These are phyloP conservation scores for Scaptomyza pallida DNA, from an alignment of 1,140 invertebrate genomes.

Conservation along the genomic window DNA sequence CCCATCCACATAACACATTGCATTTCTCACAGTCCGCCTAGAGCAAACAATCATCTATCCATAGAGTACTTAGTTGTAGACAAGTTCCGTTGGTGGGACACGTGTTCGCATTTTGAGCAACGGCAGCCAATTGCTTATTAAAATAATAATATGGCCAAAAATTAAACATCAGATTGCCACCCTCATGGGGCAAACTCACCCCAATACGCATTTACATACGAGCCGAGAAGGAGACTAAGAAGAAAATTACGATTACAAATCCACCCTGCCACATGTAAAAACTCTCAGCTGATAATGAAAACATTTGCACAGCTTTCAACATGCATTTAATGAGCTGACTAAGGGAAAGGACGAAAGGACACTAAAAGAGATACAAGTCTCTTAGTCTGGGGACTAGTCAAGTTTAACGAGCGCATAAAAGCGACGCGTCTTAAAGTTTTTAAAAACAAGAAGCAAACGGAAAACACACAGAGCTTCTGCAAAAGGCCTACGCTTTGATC, in stretches of 20 bases:
- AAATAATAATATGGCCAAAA: slow-evolving; percentile 70
- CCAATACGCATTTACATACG: slow-evolving; percentile 41
- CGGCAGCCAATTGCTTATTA: slow-evolving; percentile 66
- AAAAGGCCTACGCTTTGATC: slow-evolving; percentile 51
- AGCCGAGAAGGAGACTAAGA: not conserved
- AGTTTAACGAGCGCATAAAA: slow-evolving; percentile 47
- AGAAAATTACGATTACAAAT: slow-evolving; percentile 39
- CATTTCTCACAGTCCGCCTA: slow-evolving; percentile 43
- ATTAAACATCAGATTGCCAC: slow-evolving; percentile 51
- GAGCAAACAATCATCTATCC: slow-evolving; percentile 44
- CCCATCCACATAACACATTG: slow-evolving; percentile 28
- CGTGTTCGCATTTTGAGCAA: slow-evolving; percentile 67
- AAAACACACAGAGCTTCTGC: not conserved
- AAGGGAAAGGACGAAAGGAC: slow-evolving; percentile 12
- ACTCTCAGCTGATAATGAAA: slow-evolving; percentile 57
- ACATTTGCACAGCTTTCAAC: slow-evolving; percentile 43
- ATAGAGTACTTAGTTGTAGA: slow-evolving; percentile 28
- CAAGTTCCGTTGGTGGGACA: slow-evolving; percentile 43
- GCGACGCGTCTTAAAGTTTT: slow-evolving; percentile 55
- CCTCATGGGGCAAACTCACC: slow-evolving; percentile 56
- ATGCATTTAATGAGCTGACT: slow-evolving; percentile 33
- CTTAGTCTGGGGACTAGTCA: slow-evolving; percentile 38
- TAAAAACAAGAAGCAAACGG: slow-evolving; percentile 30
- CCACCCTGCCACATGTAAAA: slow-evolving; percentile 56
- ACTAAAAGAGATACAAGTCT: slow-evolving; percentile 11